Base-by-base conservation (phyloP, 2,113 vertebrate species). In the Tympanuchus pallidicinctus region DNA sequence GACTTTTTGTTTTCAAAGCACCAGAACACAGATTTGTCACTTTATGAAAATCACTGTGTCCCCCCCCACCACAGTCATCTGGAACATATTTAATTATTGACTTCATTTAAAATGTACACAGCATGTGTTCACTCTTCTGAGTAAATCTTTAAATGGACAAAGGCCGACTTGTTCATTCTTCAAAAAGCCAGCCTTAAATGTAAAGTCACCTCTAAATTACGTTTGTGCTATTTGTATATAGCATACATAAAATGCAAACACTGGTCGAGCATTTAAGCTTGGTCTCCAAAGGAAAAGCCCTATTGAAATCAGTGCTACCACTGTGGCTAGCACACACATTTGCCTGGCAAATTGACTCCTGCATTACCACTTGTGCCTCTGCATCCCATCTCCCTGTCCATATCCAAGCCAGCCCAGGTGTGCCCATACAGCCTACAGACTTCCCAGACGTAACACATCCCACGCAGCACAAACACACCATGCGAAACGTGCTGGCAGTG, bases 61-160 rank as follows among this genome's bases (percentile, higher is more conserved):
- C 47, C 80, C 80, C 47, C 71, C 54, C 48, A 63, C 10, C 42
- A 42, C 50, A 83, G 75, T 88, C 60, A 93, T 80, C 76, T 93
- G 86, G 82, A 94, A 91, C 71, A 82, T 77, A 86, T 93, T 89
- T 91, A 81, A 93, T 91, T 92, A 90, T 56, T 71, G 75, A 91
- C 72, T 88, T 94, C 61, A 74, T 11, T 90, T 81, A 82, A 80
- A 90, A 88, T 4, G 16, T 66, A 92, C 67, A 63, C 6, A 56
- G 67, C 93, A 94, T 88, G 86, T 60, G 50, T 72, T 94, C 24
- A 66, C 56, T 92, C 82, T 89, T 83, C 79, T 57, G 36, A 90
- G 36, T 1, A 3, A 80, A 56, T 16, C 60, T 80, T 86, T 86
- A 89, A 73, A 86, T 38, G 56, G 85, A 96, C 88, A 96, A 95